These are phyloP conservation scores for Elephantulus edwardii DNA, from an alignment of 2,113 vertebrate genomes.

Conservation along the genomic window DNA sequence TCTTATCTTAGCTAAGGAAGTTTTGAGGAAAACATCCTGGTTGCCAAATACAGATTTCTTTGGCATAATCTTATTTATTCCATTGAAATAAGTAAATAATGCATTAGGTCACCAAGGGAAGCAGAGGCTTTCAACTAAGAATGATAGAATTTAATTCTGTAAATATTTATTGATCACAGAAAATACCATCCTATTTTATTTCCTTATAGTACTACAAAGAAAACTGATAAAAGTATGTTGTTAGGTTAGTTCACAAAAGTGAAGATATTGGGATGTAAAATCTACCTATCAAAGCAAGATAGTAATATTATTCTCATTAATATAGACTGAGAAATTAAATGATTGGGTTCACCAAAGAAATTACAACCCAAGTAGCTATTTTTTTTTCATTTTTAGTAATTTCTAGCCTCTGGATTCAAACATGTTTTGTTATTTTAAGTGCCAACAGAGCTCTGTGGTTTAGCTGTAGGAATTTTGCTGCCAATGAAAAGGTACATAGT, in stretches of 20 bases:
- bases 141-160: neutral
- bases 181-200: neutral
- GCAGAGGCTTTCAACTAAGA: neutral
- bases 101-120: neutral
- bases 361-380: neutral
- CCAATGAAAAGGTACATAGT: no score
- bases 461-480: no score
- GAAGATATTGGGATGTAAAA: neutral
- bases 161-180: neutral
- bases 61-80: neutral
- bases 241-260: neutral
- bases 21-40: neutral
- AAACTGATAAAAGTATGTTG: neutral
- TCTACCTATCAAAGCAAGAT: neutral
- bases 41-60: neutral
- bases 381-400: constrained; percentile 3
- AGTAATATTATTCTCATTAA: neutral
- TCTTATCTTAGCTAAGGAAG: neutral
- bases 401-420: neutral
- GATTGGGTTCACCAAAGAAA: neutral
- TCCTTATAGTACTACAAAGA: constrained; percentile 20
- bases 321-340: neutral
- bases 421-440: neutral
- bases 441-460: neutral
- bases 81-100: neutral